Conservation (phyloP, 2,113 vertebrate species). For the Oxyruncus cristatus region DNA sequence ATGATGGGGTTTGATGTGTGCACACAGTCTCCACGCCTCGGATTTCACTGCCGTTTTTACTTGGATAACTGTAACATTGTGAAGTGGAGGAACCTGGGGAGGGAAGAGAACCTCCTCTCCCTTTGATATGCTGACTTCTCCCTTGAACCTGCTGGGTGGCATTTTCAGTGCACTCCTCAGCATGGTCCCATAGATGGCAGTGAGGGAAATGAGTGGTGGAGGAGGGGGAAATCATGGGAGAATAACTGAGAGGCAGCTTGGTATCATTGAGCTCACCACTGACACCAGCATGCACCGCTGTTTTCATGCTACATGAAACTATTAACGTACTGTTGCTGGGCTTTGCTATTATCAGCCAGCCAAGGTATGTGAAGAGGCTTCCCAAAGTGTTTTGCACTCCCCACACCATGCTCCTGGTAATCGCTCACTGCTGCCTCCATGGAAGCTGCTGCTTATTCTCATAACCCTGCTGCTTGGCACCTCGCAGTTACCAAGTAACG, state of each 20-base stretch:
- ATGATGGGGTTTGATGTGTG: slow-evolving; percentile 51
- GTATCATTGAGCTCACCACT: not conserved
- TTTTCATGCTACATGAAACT: not conserved
- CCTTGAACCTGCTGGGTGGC: slow-evolving; percentile 29
- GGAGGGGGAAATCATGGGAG: not conserved
- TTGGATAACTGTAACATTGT: not conserved
- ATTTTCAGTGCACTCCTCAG: not conserved
- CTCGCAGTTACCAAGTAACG: not conserved
- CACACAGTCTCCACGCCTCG: slow-evolving; percentile 35
- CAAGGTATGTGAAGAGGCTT: not conserved
- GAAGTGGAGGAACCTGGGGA: not conserved
- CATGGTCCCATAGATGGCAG: accelerated
- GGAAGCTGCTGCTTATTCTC: not conserved
- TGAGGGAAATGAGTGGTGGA: not conserved
- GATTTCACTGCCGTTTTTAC: slow-evolving; percentile 52
- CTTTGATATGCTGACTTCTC: slow-evolving; percentile 22
- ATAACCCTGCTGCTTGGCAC: not conserved
- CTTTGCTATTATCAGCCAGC: not conserved
- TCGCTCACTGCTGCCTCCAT: not conserved
- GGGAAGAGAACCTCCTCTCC: not conserved
- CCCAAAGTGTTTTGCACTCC: not conserved
- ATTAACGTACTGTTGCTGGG: not conserved
- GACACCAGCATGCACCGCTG: not conserved
- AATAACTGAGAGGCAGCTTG: not conserved
- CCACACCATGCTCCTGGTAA: accelerated